Base-by-base conservation (phyloP, 2,888 invertebrate species). In the Tribolium freemani region DNA sequence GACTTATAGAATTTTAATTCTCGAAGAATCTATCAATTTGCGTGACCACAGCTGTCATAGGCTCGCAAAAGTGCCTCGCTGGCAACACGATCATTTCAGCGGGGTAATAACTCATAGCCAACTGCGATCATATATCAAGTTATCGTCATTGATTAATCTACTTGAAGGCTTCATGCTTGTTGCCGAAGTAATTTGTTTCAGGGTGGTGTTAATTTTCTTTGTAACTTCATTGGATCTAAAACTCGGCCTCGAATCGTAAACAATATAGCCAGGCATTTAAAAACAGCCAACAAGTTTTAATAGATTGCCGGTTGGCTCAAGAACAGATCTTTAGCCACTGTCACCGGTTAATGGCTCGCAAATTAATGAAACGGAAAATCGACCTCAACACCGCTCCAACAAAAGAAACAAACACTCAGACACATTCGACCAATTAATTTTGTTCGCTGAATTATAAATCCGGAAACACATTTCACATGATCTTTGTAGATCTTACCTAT, bases 81-180 rank as follows among this genome's bases (percentile, higher is more conserved):
- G 67, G 72, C 75, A 76, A 75, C 76, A 66, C 69, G 56, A 31
- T 71, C 72, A 76, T 79, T 79, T 80, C 78, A 77, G 76, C 78
- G 73, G 78, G 74, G 74, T 76, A 80, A 80, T 81, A 80, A 80
- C 79, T 82, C 79, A 79, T 74, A 76, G 72, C 78, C 76, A 76
- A 76, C 76, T 77, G 77, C 67, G 74, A 78, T 79, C 79, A 77
- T 82, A 80, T 79, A 79, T 82, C 80, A 82, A 78, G 76, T 77
- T 79, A 82, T 78, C 82, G 79, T 77, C 80, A 80, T 80, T 81
- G 82, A 82, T 82, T 82, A 82, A 81, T 81, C 77, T 78, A 72
- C 76, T 75, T 75, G 73, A 78, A 76, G 77, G 77, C 77, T 77
- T 79, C 78, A 78, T 79, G 77, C 44, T 69, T 71, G 76, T 75